A percentile compares a stretch with the other conserved stretches of the same genome.
These are phyloP conservation scores for Catonia carolina DNA, from an alignment of 2,888 invertebrate genomes.

Conservation along the genomic window DNA sequence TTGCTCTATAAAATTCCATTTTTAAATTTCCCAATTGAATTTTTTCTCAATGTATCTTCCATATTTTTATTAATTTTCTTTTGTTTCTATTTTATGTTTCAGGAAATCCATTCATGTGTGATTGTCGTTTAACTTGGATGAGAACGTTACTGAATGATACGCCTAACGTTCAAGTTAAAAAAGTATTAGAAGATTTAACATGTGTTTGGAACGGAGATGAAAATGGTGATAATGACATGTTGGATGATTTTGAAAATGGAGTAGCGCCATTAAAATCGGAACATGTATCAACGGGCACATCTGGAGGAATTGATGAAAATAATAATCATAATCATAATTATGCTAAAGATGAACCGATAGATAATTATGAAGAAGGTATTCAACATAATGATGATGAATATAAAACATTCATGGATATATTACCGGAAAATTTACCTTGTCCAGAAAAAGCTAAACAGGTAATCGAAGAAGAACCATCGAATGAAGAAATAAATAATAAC, in stretches of 20 bases:
- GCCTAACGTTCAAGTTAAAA: constrained; percentile 59
- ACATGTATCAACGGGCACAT: too few species aligned
- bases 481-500: too few species aligned
- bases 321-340: not conserved
- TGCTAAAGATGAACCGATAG: not conserved
- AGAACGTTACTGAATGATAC: constrained; percentile 61
- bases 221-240: not conserved
- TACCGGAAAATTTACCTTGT: constrained; percentile 41
- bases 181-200: constrained; percentile 61
- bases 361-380: not conserved
- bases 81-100: constrained; percentile 40
- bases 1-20: too few species aligned
- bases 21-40: too few species aligned
- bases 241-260: constrained; percentile 26
- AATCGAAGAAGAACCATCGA: not conserved
- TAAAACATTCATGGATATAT: constrained; percentile 37
- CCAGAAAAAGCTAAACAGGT: constrained; percentile 36
- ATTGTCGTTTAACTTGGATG: constrained; percentile 77
- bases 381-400: constrained; percentile 1
- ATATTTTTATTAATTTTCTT: too few species aligned
- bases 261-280: constrained; percentile 17
- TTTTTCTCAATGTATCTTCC: too few species aligned
- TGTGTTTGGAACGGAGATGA: constrained; percentile 54
- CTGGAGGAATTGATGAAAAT: too few species aligned
- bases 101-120: constrained; percentile 79